Percentiles rank a stretch among this genome's conserved stretches.
Conservation (phyloP, 2,113 vertebrate species). For the Genyomyrus donnyi region DNA sequence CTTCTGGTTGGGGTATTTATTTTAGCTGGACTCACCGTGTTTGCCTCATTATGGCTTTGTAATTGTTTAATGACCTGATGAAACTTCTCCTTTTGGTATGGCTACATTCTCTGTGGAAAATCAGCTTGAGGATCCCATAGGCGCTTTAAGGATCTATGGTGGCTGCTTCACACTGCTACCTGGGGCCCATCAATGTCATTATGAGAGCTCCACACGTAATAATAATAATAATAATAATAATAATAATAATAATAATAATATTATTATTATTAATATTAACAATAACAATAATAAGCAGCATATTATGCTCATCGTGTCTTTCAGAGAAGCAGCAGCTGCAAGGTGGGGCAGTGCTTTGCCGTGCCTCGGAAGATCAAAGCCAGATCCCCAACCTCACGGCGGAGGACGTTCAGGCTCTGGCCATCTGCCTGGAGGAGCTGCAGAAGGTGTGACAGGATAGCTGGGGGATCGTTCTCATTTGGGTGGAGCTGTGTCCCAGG, state of each 20-base stretch:
- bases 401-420: constrained; percentile 58
- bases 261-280: too few species aligned
- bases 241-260: neutral
- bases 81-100: neutral
- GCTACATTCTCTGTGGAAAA: neutral
- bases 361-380: constrained; percentile 45
- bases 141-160: neutral
- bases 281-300: neutral
- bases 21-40: neutral
- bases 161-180: neutral
- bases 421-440: constrained; percentile 57
- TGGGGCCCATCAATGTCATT: neutral
- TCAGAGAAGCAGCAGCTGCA: constrained; percentile 61
- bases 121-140: neutral
- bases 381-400: constrained; percentile 42
- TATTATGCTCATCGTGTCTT: constrained; percentile 28
- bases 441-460: constrained; percentile 54
- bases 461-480: too few species aligned
- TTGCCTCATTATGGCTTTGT: neutral
- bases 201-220: too few species aligned
- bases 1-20: neutral
- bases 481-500: neutral
- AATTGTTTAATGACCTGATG: neutral
- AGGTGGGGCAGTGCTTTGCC: constrained; percentile 28
- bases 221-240: neutral